Base-by-base conservation (phyloP, 92 coral and sea anemone genomes). In the Epizoanthus ramosus region DNA sequence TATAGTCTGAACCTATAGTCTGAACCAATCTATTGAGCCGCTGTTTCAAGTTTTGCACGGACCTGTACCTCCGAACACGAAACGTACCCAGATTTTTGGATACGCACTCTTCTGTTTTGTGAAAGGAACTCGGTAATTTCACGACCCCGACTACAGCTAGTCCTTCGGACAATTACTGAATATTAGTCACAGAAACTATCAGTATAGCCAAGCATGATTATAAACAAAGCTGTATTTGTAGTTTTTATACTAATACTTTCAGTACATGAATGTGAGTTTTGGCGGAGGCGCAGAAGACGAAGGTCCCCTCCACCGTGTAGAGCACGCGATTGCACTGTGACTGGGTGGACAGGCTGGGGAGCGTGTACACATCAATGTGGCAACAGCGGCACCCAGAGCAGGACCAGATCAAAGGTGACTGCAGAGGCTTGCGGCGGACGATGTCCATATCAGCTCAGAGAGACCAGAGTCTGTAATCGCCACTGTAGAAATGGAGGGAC, bases 261-360 rank as follows among this genome's bases (percentile, higher is more conserved):
- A 73, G 73, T 23, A 31, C 73, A n/a, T 8, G 71, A 83, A 31
- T 37, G 84, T 5, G 71, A 83, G 50, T 47, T 80, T 64, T 68
- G 73, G 25, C 64, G 92, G 13, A 63, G 97, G 17, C 63, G 97
- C 0, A 73, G 95, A 43, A 68, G 95, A 2, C 77, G 95, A 28
- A 80, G 91, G 25, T 28, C 90, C 8, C 92, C 94, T 3, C 95
- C 94, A 3, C 89, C 91, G 14, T 87, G 93, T 41, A 22, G 52
- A 14, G 68, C 94, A 0, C 68, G 86, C 2, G 87, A 95, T 73
- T 95, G 98, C 41, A 85, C 50, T 5, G 95, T 90, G 8, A 35
- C 87, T 12, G 24, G 69, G 4, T 95, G 98, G 98, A 23, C 89
- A 3, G 66, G 82, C 21, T 93, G 94, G 95, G 84, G 92, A 53